Evolutionary conservation across 1,140 invertebrate genomes (phyloP), one percentile per base, ranked within the genome.

Genomic region (Brachionus koreanus): DNA sequence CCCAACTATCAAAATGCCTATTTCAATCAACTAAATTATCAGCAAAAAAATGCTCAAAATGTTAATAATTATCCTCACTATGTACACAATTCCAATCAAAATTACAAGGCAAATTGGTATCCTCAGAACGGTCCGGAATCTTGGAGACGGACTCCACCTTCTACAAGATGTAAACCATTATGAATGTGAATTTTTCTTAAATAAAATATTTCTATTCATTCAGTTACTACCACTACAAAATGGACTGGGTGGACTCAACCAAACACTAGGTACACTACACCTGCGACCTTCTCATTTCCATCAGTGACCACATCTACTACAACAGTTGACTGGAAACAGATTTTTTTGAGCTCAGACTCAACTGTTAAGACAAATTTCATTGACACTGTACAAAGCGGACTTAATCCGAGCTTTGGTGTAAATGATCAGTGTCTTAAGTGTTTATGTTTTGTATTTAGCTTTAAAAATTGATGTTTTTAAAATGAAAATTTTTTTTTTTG

Each of bases 391-490:
- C 76, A 79, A 13, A 35, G 29, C 25, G 29, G n/a, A 9, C 9
- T 25, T 6, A 57, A 37, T 23, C n/a, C n/a, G 10, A 16, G 19
- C 35, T 42, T 61, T 57, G 35, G n/a, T 13, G 19, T 79, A 5
- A 16, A 57, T 23, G 49, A 79, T 13, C 49, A 79, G 6, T 79
- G 76, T 79, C 39, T 79, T 9, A 79, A 79, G 57, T 79, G 76
- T 79, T 65, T 79, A n/a, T 79, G 76, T 43, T 79, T 79, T 61
- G 76, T 79, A 65, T 61, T 23, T 5, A 72, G 3, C 19, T 72
- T 5, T n/a, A 61, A n/a, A 12, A n/a, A 7, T n/a, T 12, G 3
- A 5, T 16, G 23, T 16, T 16, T 61, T 61, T n/a, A 61, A 19
- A 49, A 49, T 49, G 43, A 49, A 49, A 1, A n/a, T 46, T 12